Conservation (phyloP, 2,888 invertebrate species). For the Zelleria hepariella region DNA sequence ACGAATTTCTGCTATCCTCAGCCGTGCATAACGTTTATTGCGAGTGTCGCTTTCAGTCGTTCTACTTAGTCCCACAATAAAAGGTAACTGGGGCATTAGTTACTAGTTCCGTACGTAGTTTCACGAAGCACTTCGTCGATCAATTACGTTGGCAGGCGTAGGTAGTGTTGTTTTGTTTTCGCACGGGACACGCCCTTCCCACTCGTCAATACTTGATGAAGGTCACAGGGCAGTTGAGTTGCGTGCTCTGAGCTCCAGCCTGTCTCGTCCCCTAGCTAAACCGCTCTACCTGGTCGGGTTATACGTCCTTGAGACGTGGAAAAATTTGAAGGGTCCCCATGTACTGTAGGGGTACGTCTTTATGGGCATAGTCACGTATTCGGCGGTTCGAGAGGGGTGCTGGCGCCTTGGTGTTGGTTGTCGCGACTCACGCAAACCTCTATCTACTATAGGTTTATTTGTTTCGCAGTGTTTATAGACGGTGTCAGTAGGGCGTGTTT, state of each 20-base stretch:
- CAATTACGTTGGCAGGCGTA: neutral
- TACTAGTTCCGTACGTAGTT: neutral
- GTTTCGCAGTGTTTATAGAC: too few relatives aligned
- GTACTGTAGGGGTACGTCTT: neutral
- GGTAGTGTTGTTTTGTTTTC: neutral
- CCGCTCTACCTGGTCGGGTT: neutral
- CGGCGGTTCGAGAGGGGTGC: neutral
- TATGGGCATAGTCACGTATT: neutral
- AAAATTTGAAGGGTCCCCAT: neutral
- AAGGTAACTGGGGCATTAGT: neutral
- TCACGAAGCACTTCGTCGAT: neutral
- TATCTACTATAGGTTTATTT: neutral
- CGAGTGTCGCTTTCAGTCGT: too few relatives aligned
- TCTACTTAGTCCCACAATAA: too few relatives aligned
- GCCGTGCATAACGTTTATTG: too few relatives aligned
- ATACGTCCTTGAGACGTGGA: neutral
- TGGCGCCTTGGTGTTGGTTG: neutral
- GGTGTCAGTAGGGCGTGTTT: too few relatives aligned
- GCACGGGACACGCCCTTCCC: neutral
- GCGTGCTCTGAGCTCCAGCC: neutral
- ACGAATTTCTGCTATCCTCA: too few relatives aligned
- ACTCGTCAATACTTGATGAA: conserved; percentile 1
- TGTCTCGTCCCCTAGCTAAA: neutral
- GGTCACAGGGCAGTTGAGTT: conserved; percentile 1
- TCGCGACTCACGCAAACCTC: neutral